These are phyloP conservation scores for Amiota minor DNA, from an alignment of 2,888 invertebrate genomes.

Conservation along the genomic window DNA sequence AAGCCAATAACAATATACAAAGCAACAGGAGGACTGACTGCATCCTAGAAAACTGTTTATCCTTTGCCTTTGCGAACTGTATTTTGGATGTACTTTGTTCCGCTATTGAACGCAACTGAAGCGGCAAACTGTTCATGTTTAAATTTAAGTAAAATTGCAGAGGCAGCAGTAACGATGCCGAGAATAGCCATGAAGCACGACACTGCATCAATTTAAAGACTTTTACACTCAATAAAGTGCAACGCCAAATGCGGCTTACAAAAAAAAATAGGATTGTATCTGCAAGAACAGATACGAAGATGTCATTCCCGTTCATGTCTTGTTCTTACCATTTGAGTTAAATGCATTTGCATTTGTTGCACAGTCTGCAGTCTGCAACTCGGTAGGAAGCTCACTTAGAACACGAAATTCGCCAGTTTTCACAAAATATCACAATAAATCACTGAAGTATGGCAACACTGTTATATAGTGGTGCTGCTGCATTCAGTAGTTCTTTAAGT, in stretches of 20 bases:
- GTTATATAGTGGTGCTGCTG: conserved; percentile 20
- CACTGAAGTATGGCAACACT: conserved; percentile 51
- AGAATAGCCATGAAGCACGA: conserved; percentile 8
- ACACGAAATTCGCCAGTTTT: no score
- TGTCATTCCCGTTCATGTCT: not conserved
- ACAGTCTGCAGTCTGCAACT: conserved; percentile 26
- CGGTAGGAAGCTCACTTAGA: no score
- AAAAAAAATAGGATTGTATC: conserved; percentile 6
- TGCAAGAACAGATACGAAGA: not conserved
- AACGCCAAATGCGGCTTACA: conserved; percentile 7
- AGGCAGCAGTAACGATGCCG: conserved; percentile 14
- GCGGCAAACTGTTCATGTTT: conserved; percentile 48
- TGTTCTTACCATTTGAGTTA: conserved; percentile 41
- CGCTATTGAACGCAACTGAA: conserved; percentile 64
- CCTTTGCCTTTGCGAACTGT: conserved; percentile 16
- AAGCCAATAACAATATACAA: not conserved
- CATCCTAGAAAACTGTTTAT: conserved; percentile 17
- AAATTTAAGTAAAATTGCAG: conserved; percentile 27
- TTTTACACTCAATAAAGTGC: conserved; percentile 57
- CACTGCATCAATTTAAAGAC: conserved; percentile 37
- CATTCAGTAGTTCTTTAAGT: no score
- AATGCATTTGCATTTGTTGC: conserved; percentile 49
- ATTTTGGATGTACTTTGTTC: conserved; percentile 59
- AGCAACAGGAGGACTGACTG: conserved; percentile 1
- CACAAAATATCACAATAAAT: conserved; percentile 49